Evolutionary conservation across 2,888 invertebrate species (phyloP).

Genomic region (Eilema caniola): DNA sequence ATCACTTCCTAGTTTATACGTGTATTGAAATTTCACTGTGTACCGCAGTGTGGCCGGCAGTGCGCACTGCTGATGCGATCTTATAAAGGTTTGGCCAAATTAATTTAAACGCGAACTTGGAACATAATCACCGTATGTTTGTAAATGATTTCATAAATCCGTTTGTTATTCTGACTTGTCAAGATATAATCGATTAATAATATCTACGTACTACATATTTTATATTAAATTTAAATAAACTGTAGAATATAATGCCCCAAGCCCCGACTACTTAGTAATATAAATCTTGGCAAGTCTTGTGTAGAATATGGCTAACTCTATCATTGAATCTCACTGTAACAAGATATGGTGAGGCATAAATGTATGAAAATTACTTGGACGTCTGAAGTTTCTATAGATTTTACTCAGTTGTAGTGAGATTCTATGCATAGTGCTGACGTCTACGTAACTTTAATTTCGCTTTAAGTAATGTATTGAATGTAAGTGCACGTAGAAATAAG

Average conservation of each 20-base stretch:
- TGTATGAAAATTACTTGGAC: too few relatives aligned
- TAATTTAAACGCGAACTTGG: conserved; percentile 3
- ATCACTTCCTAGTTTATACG: conserved; percentile 76
- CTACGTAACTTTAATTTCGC: conserved; percentile 51
- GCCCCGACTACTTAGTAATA: conserved; percentile 22
- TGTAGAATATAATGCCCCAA: conserved; percentile 44
- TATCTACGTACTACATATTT: conserved; percentile 17
- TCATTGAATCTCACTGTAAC: conserved; percentile 33
- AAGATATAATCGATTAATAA: conserved; percentile 22
- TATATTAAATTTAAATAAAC: conserved; percentile 39
- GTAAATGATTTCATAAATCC: neutral
- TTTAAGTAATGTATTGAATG: conserved; percentile 54
- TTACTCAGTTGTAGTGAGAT: conserved; percentile 28
- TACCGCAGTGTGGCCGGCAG: conserved; percentile 62
- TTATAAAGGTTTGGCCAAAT: conserved; percentile 7
- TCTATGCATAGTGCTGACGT: conserved; percentile 27
- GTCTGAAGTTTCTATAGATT: conserved; percentile 19
- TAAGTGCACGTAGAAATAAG: conserved; percentile 56
- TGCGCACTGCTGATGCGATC: conserved; percentile 63
- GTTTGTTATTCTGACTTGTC: conserved; percentile 30
- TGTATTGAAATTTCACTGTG: conserved; percentile 73
- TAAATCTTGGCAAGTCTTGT: conserved; percentile 35
- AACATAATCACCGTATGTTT: neutral
- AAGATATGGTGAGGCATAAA: conserved; percentile 23
- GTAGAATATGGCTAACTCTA: conserved; percentile 32